Conservation (phyloP, 2,113 vertebrate genomes). For the Ploceus nigricollis region DNA sequence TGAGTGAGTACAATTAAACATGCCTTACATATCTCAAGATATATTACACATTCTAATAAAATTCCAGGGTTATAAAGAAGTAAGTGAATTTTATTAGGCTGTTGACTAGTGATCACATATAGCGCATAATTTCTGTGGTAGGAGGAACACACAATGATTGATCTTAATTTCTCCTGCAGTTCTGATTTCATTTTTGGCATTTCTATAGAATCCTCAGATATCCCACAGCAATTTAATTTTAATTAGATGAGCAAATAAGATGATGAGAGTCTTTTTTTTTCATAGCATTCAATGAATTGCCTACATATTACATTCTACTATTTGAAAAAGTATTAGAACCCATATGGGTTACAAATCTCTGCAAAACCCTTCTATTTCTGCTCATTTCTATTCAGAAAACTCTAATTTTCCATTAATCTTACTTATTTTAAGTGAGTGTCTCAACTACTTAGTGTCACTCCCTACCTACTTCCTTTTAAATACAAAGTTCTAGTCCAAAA, state of each 20-base stretch:
- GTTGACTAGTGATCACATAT: not conserved
- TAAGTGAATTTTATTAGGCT: not conserved
- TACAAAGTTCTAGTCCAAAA: not conserved
- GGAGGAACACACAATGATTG: not conserved
- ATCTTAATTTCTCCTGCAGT: not conserved
- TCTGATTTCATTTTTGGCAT: conserved; percentile 22
- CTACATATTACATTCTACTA: not conserved
- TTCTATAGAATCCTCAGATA: conserved; percentile 16
- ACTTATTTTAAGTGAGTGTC: not conserved
- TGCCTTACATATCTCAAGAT: conserved; percentile 28
- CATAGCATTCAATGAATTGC: not conserved
- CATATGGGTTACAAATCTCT: not conserved
- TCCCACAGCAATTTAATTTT: not conserved
- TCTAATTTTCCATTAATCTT: not conserved
- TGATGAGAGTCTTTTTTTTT: not conserved
- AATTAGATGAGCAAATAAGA: conserved; percentile 7
- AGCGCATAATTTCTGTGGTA: not conserved
- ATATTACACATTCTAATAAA: conserved; percentile 20
- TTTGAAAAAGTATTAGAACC: not conserved
- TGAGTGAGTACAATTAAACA: conserved; percentile 48
- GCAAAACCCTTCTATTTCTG: not conserved
- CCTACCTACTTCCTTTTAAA: not conserved
- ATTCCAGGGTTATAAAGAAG: conserved; percentile 13
- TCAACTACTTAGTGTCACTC: not conserved
- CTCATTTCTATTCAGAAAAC: not conserved